A percentile compares a stretch with the other conserved stretches of the same genome.
Conservation (phyloP, 1,140 invertebrate species). For the Cyrtorhinus lividipennis region DNA sequence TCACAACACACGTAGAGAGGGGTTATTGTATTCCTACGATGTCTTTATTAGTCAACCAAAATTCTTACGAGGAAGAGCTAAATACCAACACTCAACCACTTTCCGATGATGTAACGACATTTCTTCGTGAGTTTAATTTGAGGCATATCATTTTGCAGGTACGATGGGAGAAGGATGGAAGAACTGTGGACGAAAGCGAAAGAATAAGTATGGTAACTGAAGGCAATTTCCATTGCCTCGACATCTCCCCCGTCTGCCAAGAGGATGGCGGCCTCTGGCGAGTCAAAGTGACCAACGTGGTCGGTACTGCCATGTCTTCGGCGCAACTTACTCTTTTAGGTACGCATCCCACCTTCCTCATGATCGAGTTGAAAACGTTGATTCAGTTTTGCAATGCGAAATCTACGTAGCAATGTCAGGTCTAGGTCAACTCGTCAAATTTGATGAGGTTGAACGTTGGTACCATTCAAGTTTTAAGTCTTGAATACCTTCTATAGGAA, state of each 20-base stretch:
- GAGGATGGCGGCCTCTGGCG: constrained; percentile 78
- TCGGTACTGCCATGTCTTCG: constrained; percentile 56
- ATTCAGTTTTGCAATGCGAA: no score
- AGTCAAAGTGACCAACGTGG: constrained; percentile 54
- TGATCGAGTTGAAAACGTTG: neutral
- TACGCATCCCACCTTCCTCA: constrained; percentile 29
- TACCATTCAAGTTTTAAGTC: no score
- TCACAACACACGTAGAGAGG: no score
- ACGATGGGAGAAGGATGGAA: constrained; percentile 65
- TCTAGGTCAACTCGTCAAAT: neutral
- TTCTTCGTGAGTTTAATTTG: no score
- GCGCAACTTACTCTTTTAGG: constrained; percentile 61
- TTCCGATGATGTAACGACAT: no score
- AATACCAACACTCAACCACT: no score
- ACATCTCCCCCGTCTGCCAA: constrained; percentile 62
- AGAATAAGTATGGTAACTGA: constrained; percentile 59
- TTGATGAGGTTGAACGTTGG: neutral
- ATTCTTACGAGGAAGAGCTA: no score
- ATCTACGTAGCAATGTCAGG: neutral
- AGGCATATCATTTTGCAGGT: constrained; percentile 37
- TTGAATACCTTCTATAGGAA: no score
- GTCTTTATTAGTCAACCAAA: no score
- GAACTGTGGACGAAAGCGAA: constrained; percentile 45
- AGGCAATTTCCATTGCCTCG: constrained; percentile 68
- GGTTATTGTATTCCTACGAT: no score